Evolutionary conservation across 2,888 invertebrate genomes (phyloP), one percentile per base, ranked within the genome.

Genomic region (Merodon equestris): DNA sequence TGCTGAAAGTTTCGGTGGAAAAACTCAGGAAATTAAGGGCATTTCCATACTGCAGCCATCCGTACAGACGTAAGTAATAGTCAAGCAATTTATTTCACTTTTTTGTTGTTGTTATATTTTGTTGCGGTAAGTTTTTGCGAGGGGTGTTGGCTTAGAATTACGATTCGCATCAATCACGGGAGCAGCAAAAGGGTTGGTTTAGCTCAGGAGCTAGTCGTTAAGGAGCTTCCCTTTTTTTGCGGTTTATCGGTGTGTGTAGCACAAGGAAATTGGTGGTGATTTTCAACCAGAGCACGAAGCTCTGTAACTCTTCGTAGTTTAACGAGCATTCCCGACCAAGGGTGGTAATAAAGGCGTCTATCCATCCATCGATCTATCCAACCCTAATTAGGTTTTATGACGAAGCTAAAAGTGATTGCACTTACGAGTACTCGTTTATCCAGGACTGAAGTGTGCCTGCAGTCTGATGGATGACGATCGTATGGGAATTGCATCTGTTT

Each of bases 1-100:
- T 85, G 91, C 84, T 83, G 91, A 88, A 86, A 90, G 82, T 81
- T 83, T 79, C 40, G 27, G 27, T 27, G 77, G 84, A 71, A 83
- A 83, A 82, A 81, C 85, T 56, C 85, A 86, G 82, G 90, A 90
- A 86, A 87, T 89, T 79, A 91, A 91, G 85, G 90, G 90, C 79
- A 89, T 91, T 82, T 91, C 91, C n/a, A 89, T 91, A 84, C 91
- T 91, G 58, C 90, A 91, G 83, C 91, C 27, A 27, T 27, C 91
- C 15, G 91, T 90, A 47, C 90, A 90, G 83, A 88, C 87, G 90
- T 91, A 87, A 89, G 89, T 87, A 81, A 73, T 72, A 76, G 70
- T 57, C 27, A 40, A 82, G 64, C 70, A 63, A 82, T 79, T 77
- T 77, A 68, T 76, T 67, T 79, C 64, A 82, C 71, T 83, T 75